phyloP scores from a whole-genome alignment of 2,888 invertebrate species.

The Agonopterix arenella region DNA sequence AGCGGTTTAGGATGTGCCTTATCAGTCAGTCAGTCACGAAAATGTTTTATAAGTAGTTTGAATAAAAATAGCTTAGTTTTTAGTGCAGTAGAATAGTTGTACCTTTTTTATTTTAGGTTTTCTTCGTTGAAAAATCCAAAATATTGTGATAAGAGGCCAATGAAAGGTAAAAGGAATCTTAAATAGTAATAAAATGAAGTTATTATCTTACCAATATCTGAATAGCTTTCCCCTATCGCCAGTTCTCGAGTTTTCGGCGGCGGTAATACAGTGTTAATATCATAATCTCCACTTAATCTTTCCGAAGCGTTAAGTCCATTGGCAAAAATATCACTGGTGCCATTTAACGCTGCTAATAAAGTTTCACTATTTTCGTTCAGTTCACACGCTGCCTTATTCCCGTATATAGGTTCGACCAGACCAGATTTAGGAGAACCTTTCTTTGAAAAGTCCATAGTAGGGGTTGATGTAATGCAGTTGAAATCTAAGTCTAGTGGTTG shows the following conservation, averaged over 20 bases:
- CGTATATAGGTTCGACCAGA: slow-evolving; percentile 64
- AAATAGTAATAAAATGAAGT: background rate
- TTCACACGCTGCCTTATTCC: slow-evolving; percentile 66
- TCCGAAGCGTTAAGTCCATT: slow-evolving; percentile 56
- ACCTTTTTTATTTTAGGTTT: too few species aligned
- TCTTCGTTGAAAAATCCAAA: background rate
- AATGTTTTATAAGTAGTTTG: too few species aligned
- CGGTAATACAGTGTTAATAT: slow-evolving; percentile 65
- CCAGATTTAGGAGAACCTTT: slow-evolving; percentile 64
- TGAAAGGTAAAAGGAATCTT: too few species aligned
- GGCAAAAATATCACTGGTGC: slow-evolving; percentile 60
- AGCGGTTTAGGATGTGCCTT: background rate
- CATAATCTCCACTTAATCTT: slow-evolving; percentile 67
- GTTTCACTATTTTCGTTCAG: slow-evolving; percentile 60
- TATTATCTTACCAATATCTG: slow-evolving; percentile 62
- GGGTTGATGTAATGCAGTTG: slow-evolving; percentile 66
- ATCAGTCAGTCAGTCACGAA: too few species aligned
- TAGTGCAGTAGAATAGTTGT: too few species aligned
- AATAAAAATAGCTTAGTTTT: too few species aligned
- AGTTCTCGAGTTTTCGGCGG: slow-evolving; percentile 68
- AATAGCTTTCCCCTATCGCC: slow-evolving; percentile 74
- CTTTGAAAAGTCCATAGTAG: slow-evolving; percentile 62
- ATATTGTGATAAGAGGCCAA: background rate
- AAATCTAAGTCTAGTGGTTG: slow-evolving; percentile 69
- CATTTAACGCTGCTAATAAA: slow-evolving; percentile 56